Evolutionary conservation across 2,113 vertebrate genomes (phyloP), one percentile per base, ranked within the genome.

Genomic region (Nasalis larvatus): DNA sequence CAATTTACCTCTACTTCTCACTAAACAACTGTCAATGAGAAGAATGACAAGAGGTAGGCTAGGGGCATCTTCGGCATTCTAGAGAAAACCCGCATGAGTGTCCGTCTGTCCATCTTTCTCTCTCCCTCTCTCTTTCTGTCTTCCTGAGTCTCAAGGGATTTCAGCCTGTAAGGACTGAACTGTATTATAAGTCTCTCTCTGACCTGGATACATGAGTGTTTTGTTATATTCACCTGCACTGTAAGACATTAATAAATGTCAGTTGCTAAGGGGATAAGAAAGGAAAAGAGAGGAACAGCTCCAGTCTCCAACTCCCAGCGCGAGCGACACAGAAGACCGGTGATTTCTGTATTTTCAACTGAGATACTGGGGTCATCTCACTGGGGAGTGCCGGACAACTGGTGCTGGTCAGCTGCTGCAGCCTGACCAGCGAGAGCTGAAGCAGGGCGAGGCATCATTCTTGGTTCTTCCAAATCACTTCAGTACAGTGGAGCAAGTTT

Each of bases 181-280:
- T 63, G 12, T 69, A 9, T 35, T 56, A 14, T 58, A 74, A 45
- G 37, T 42, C 42, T 87, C 56, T 45, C 54, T 81, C 84, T 85
- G 56, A 69, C 89, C 68, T 54, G 76, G 74, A 12, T 47, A 37
- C 3, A 1, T 69, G 78, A 87, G 30, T 58, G 66, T 89, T 84
- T 42, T 60, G 18, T 60, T 94, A 25, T 78, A 56, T 45, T 90
- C n/a, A 60, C 3, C 16, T 47, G 16, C 40, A 56, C 60, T 10
- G 16, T 71, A 58, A 86, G 83, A n/a, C 1, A 52, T 47, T 37
- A 45, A 96, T 89, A 91, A 81, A 77, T 73, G 76, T 63, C 27
- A 18, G 83, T 92, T 90, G 52, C 94, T 91, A 94, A 93, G 66
- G 54, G 16, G 25, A 54, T 90, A 71, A 73, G 63, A 93, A 77